Conservation (phyloP, 2,888 invertebrate species). For the Congeria kusceri region DNA sequence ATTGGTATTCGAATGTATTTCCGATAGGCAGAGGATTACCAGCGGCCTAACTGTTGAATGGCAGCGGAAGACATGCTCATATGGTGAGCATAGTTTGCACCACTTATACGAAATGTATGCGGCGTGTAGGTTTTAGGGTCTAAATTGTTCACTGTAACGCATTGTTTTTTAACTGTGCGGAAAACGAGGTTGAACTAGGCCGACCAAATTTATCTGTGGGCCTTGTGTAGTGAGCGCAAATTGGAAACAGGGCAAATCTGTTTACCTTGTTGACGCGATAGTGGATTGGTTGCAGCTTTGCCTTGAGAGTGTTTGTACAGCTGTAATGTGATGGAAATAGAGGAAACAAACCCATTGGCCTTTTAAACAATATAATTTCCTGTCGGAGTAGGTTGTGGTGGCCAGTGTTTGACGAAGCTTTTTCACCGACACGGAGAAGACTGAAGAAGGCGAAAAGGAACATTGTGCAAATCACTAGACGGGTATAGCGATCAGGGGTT, state of each 20-base stretch:
- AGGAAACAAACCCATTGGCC: too few species aligned
- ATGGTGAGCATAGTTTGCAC: slow-evolving; percentile 16
- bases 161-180: neutral
- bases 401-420: neutral
- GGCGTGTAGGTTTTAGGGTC: slow-evolving; percentile 15
- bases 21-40: slow-evolving; percentile 20
- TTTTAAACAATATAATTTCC: too few species aligned
- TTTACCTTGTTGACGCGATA: neutral
- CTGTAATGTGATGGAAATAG: too few species aligned
- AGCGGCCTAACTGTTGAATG: slow-evolving; percentile 23
- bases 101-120: slow-evolving; percentile 37
- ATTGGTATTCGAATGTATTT: slow-evolving; percentile 14
- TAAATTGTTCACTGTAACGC: neutral
- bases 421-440: slow-evolving; percentile 32
- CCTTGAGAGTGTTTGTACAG: too few species aligned
- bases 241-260: slow-evolving; percentile 28
- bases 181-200: slow-evolving; percentile 13
- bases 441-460: slow-evolving; percentile 12
- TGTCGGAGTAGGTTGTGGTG: too few species aligned
- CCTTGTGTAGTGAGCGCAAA: neutral
- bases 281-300: neutral
- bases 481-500: neutral
- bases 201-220: neutral
- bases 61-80: neutral
- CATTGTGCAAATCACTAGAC: neutral